Evolutionary conservation across 1,140 invertebrate species (phyloP), one percentile per base, ranked within the genome.

Genomic region (Atta cephalotes): DNA sequence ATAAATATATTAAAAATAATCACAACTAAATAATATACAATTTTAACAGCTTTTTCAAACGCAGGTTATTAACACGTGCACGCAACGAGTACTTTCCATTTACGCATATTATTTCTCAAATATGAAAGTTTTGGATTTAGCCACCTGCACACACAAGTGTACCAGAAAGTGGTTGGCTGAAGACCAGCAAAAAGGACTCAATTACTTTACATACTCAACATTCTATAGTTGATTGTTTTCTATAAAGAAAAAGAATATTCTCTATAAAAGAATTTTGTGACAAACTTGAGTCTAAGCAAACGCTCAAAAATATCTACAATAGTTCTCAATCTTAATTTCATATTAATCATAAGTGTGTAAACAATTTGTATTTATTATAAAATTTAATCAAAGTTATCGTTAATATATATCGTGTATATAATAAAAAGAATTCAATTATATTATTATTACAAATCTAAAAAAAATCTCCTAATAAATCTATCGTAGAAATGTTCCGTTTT

Each of bases 41-140:
- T 66, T n/a, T 68, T 53, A 68, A 51, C 18, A 66, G 45, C 16
- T 49, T 80, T 39, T 79, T 51, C 21, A 35, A 6, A 56, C 53
- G 6, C 28, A 56, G 51, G 25, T 70, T 53, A 53, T 68, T 68
- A 60, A 45, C 21, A 25, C 16, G 25, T 12, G n/a, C 39, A 70
- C 66, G 49, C 31, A 76, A 25, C 12, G 31, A 25, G 35, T 60
- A n/a, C 31, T 60, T 39, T 45, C 12, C 35, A 39, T 77, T 77
- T 62, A 77, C 31, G 56, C 21, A 9, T 45, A 62, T 62, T 45
- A 77, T 78, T 65, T 49, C 60, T 49, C 39, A 14, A 78, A 49
- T 63, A 31, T 65, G 25, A 65, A 63, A 65, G 60, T 78, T 65
- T 65, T 28, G 76, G 7, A 65, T 78, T 45, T 65, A 65, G 18